Evolutionary conservation across 2,888 invertebrate genomes (phyloP).

Genomic region (Trichogramma dendrolimi): DNA sequence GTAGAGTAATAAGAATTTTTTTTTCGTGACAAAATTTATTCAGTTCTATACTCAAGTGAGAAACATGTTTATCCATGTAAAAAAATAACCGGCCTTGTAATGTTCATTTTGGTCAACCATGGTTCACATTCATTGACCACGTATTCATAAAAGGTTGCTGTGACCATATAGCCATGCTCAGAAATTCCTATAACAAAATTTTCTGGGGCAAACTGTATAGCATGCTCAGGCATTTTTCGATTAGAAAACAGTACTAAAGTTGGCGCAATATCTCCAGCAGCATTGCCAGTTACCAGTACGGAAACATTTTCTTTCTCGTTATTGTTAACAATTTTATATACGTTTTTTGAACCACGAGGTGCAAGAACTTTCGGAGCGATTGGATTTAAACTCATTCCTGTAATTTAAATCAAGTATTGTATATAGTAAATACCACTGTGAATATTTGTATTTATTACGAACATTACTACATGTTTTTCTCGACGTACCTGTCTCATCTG

Average conservation of each 20-base stretch:
- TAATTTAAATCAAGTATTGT: too few species aligned
- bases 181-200: background rate
- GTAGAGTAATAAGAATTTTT: too few species aligned
- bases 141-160: background rate
- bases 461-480: too few species aligned
- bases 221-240: background rate
- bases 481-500: background rate
- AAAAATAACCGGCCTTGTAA: background rate
- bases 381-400: too few species aligned
- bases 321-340: slow-evolving; percentile 1
- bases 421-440: too few species aligned
- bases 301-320: background rate
- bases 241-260: background rate
- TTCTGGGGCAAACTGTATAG: background rate
- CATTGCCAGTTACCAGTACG: background rate
- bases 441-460: too few species aligned
- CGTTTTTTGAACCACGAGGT: background rate
- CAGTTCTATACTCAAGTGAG: too few species aligned
- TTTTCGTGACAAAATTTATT: too few species aligned
- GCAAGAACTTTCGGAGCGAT: background rate
- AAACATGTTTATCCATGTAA: too few species aligned
- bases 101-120: background rate
- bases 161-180: background rate
- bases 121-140: background rate
- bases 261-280: background rate